Base-by-base conservation (phyloP, 2,113 vertebrate genomes). In the Azemiops feae region DNA sequence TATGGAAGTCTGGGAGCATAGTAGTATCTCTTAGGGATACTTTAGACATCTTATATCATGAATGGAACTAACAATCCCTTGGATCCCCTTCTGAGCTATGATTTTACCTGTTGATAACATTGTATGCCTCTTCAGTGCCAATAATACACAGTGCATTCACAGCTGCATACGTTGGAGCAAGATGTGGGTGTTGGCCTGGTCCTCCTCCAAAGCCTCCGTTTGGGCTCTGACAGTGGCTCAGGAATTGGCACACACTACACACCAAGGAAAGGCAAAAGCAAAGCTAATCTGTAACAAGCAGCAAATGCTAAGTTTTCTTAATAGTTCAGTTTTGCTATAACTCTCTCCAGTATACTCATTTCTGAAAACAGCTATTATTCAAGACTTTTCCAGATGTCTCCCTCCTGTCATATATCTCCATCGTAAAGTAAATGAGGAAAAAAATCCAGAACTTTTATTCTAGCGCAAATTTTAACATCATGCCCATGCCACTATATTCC, bases 141-240 rank as follows among this genome's bases (percentile, higher is more conserved):
- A 99, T 98, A 98, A 99, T 99, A 94, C 99, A 99, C 81, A 99
- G 98, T 0, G 99, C 98, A 0, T 98, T 99, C 96, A 99, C 98
- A 0, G 99, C 99, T 0, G 99, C 99, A 0, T 99, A 99, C 1
- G 99, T 99, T 45, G 99, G 99, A 0, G 99, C 99, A 0, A 99
- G 98, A 97, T 99, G 99, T 57, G 99, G 98, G 88, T 99, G 98
- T 90, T 99, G 99, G 4, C 98, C 98, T 0, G 99, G 99, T 0
- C 99, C 99, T 0, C 99, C 99, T 25, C 98, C 98, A 14, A 99
- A 99, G 0, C 99, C 99, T 0, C 99, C 99, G 0, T 97, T 97
- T 1, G 98, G 97, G 94, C 97, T 98, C 96, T 99, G 99, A 96
- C 99, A 99, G 53, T 95, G 97, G 2, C 98, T 97, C 96, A 99